phyloP scores from a whole-genome alignment of 2,888 invertebrate genomes.

The Apamea monoglypha region DNA sequence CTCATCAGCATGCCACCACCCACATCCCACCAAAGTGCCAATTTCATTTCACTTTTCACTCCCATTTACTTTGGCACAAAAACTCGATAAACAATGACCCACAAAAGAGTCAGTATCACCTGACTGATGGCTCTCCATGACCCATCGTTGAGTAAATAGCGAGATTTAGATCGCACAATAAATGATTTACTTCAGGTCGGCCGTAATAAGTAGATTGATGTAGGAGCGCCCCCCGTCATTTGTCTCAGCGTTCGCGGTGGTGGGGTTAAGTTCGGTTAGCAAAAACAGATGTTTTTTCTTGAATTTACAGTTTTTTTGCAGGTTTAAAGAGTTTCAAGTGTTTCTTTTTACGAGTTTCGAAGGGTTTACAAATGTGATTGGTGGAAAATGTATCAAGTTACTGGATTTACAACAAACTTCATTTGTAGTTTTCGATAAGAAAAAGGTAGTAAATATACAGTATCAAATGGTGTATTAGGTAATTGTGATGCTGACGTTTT shows the following conservation, averaged over 20 bases:
- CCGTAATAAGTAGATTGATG: slow-evolving; percentile 88
- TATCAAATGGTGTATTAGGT: no score
- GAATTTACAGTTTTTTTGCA: slow-evolving; percentile 6
- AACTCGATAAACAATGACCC: slow-evolving; percentile 58
- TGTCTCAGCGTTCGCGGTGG: slow-evolving; percentile 72
- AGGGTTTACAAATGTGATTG: background rate
- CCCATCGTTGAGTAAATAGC: slow-evolving; percentile 86
- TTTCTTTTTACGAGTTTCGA: background rate
- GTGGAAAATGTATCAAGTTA: background rate
- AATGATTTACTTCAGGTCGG: slow-evolving; percentile 86
- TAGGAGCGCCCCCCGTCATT: slow-evolving; percentile 82
- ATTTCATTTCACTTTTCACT: slow-evolving; percentile 59
- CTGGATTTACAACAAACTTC: background rate
- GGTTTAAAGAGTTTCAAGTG: background rate
- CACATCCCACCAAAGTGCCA: slow-evolving; percentile 17
- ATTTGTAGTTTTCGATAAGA: background rate
- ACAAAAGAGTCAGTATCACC: slow-evolving; percentile 70
- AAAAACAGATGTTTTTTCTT: slow-evolving; percentile 66
- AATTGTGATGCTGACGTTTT: background rate
- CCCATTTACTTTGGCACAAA: slow-evolving; percentile 57
- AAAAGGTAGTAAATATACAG: background rate
- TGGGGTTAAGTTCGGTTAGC: slow-evolving; percentile 62
- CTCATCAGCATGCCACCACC: slow-evolving; percentile 9
- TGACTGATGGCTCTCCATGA: slow-evolving; percentile 82
- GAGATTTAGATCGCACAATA: slow-evolving; percentile 86